Conservation (phyloP, 2,888 invertebrate genomes). For the Orthonychiurus folsomi region DNA sequence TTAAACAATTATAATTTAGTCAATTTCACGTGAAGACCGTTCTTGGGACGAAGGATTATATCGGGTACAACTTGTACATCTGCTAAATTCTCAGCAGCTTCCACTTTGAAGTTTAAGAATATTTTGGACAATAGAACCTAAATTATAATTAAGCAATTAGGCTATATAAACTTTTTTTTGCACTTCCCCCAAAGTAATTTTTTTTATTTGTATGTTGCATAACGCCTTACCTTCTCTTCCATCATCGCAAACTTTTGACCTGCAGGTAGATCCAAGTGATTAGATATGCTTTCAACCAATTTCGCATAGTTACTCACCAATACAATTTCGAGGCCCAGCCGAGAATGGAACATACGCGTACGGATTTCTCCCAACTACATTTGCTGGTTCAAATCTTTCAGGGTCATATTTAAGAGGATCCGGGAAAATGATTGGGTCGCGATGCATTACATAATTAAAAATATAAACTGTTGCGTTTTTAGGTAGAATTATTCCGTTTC, state of each 20-base stretch:
- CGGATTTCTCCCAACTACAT: conserved; percentile 12
- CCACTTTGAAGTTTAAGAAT: conserved; percentile 52
- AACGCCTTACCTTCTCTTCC: conserved; percentile 54
- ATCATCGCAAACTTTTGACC: conserved; percentile 54
- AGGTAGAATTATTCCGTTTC: conserved; percentile 12
- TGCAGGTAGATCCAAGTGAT: conserved; percentile 40
- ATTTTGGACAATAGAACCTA: too few relatives aligned
- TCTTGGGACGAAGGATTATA: conserved; percentile 53
- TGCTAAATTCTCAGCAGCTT: conserved; percentile 51
- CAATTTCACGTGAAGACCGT: conserved; percentile 51
- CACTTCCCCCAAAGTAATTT: too few relatives aligned
- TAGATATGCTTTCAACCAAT: not conserved
- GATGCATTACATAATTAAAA: conserved; percentile 13
- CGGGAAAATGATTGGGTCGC: conserved; percentile 16
- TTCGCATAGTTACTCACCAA: conserved; percentile 14
- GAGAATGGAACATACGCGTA: conserved; percentile 22
- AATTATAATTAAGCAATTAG: too few relatives aligned
- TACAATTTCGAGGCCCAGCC: conserved; percentile 23
- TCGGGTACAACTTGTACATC: conserved; percentile 52
- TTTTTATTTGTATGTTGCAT: too few relatives aligned
- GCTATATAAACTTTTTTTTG: too few relatives aligned
- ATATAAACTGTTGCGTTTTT: conserved; percentile 14
- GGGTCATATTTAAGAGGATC: conserved; percentile 18
- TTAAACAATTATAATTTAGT: too few relatives aligned
- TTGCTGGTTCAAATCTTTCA: conserved; percentile 18